Conservation (phyloP, 2,888 invertebrate species). For the Calliphora vomitoria region DNA sequence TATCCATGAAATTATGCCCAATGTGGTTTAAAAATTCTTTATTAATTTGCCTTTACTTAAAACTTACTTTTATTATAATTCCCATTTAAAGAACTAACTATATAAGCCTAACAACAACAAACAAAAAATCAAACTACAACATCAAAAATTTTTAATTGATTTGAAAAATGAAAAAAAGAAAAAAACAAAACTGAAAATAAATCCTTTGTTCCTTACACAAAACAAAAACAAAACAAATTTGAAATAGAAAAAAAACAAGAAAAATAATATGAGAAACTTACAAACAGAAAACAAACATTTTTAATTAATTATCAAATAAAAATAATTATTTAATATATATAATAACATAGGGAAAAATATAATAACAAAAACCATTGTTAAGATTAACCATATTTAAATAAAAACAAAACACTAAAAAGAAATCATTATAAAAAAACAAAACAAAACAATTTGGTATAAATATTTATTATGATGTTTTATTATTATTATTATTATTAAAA, state of each 20-base stretch:
- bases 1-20: constrained; percentile 79
- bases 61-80: constrained; percentile 51
- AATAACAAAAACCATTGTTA: constrained; percentile 60
- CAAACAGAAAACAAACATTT: constrained; percentile 54
- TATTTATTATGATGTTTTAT: constrained; percentile 81
- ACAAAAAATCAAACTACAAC: constrained; percentile 53
- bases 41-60: constrained; percentile 39
- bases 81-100: constrained; percentile 67
- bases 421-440: constrained; percentile 66
- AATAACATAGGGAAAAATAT: constrained; percentile 65
- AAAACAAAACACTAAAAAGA: constrained; percentile 22
- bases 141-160: constrained; percentile 17
- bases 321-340: constrained; percentile 57
- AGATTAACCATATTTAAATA: constrained; percentile 66
- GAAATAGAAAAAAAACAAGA: constrained; percentile 23
- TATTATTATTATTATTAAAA: constrained; percentile 77
- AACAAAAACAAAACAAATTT: constrained; percentile 40
- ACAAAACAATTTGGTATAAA: constrained; percentile 78
- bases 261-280: constrained; percentile 36
- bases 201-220: constrained; percentile 70
- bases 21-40: constrained; percentile 71
- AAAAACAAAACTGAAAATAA: constrained; percentile 11
- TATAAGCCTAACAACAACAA: constrained; percentile 67
- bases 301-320: constrained; percentile 60
- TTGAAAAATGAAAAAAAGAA: constrained; percentile 1